Evolutionary conservation across 2,888 invertebrate genomes (phyloP), one percentile per base, ranked within the genome.

Genomic region (Pycnomerus fuliginosus): DNA sequence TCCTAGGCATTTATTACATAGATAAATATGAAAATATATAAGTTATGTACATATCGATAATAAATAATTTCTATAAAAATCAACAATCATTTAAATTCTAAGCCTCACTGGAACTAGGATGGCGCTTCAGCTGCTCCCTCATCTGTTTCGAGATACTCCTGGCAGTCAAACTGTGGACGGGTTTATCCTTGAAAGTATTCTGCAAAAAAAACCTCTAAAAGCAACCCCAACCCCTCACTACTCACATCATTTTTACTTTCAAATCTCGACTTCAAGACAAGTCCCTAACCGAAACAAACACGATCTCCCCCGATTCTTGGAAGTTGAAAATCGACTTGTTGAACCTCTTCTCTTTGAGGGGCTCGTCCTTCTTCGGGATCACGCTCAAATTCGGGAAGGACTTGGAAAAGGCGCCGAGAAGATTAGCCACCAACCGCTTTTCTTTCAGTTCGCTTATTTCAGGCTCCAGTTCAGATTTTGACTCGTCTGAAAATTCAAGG

Each of bases 151-250:
- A 84, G 44, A 90, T 79, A 61, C 87, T 88, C 54, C 90, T 78
- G 3, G 88, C 90, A 20, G 90, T 90, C 50, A 90, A 72, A 68
- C 89, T 89, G 72, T 88, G 87, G 44, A 82, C 76, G 68, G 78
- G 73, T 32, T 66, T 67, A 15, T 56, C 60, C 31, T 50, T n/a
- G 4, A 31, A 32, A 39, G 4, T 29, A 35, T 41, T 29, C 32
- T n/a, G n/a, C n/a, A n/a, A n/a, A 14, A 36, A 49, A 34, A 25
- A 43, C 10, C 11, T 30, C 0, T 29, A 32, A 16, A 33, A 37
- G 10, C 8, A 4, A 17, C 16, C n/a, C n/a, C 13, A 15, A 29
- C n/a, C 11, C 8, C 15, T 29, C 8, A 12, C 8, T 29, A 13
- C 30, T 29, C 11, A n/a, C 52, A 32, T 55, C n/a, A n/a, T n/a